These are phyloP conservation scores for Brachyrhaphis roseni DNA, from an alignment of 2,797 vertebrate genomes.

Conservation along the genomic window DNA sequence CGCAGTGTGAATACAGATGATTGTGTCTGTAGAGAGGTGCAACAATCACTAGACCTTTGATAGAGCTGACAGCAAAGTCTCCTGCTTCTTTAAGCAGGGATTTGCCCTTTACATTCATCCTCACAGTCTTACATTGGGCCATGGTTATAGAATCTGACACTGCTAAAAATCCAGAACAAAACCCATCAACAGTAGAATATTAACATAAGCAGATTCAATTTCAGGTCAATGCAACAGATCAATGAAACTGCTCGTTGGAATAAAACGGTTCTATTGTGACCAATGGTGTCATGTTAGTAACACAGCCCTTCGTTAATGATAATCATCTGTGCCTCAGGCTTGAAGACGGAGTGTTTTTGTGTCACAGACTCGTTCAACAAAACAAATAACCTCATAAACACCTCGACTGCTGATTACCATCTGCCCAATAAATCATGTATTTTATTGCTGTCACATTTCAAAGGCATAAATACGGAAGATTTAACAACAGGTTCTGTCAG, in stretches of 20 bases:
- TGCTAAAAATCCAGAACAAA: constrained; percentile 38
- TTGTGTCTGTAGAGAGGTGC: constrained; percentile 41
- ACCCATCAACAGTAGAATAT: constrained; percentile 50
- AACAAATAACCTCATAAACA: constrained; percentile 65
- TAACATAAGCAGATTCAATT: constrained; percentile 62
- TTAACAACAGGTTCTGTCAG: constrained; percentile 30
- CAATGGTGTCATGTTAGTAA: constrained; percentile 48
- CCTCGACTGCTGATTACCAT: constrained; percentile 47
- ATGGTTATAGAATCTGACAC: constrained; percentile 40
- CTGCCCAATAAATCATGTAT: constrained; percentile 47
- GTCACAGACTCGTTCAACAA: constrained; percentile 42
- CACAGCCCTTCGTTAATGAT: constrained; percentile 37
- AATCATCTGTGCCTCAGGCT: constrained; percentile 41
- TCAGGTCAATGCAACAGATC: constrained; percentile 58
- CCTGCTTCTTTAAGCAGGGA: constrained; percentile 17
- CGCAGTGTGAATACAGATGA: constrained; percentile 67
- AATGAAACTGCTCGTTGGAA: constrained; percentile 46
- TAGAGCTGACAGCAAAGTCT: constrained; percentile 22
- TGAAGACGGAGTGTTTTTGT: constrained; percentile 27
- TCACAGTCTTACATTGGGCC: constrained; percentile 4
- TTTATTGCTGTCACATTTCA: constrained; percentile 46
- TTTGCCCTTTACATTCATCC: constrained; percentile 36
- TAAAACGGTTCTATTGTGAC: constrained; percentile 48
- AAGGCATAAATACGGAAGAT: constrained; percentile 43
- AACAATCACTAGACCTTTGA: constrained; percentile 46